Percentiles rank a stretch among this genome's conserved stretches.
Conservation (phyloP, 2,113 vertebrate genomes). For the Peromyscus leucopus region DNA sequence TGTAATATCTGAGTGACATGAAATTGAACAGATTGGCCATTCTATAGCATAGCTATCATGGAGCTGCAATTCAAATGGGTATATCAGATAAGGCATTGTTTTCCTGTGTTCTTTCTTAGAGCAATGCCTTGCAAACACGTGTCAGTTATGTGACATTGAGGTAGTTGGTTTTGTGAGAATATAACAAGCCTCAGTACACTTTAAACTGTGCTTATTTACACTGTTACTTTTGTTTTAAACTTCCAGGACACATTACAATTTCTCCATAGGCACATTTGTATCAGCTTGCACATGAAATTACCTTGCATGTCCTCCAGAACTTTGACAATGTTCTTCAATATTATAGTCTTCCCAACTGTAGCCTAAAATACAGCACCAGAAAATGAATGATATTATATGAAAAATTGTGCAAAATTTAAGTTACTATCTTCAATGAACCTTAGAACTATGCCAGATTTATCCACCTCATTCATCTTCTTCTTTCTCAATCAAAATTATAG, state of each 20-base stretch:
- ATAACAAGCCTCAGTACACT: not conserved
- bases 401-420: not conserved
- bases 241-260: not conserved
- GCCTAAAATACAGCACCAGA: not conserved
- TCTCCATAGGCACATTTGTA: not conserved
- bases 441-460: not conserved
- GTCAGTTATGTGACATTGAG: not conserved
- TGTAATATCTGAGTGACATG: not conserved
- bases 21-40: not conserved
- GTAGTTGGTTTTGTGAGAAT: not conserved
- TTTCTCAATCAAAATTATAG: not conserved
- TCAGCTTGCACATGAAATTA: not conserved
- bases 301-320: not conserved
- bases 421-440: not conserved
- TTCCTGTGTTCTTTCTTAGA: not conserved
- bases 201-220: not conserved
- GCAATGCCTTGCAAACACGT: not conserved
- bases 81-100: not conserved
- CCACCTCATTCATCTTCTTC: not conserved
- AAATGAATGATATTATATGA: not conserved
- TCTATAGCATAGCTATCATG: not conserved
- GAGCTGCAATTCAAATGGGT: not conserved
- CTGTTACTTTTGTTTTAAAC: not conserved
- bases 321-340: not conserved
- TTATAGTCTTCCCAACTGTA: not conserved